These are phyloP conservation scores for Acestrorhynchus altus DNA, from an alignment of 2,797 vertebrate species.

Conservation along the genomic window DNA sequence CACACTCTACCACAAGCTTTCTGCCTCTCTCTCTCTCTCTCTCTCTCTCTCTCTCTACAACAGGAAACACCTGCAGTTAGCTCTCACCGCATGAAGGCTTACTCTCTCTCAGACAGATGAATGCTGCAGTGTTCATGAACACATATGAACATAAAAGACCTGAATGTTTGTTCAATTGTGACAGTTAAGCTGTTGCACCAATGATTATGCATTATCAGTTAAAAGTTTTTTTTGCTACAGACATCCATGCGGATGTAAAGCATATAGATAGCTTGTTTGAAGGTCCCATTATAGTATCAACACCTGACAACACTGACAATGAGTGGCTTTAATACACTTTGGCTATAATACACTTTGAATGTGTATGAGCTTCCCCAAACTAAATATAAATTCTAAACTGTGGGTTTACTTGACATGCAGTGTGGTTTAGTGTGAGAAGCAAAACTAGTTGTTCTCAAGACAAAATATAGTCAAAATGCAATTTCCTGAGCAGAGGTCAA, in stretches of 20 bases:
- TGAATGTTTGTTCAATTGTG: slow-evolving; percentile 43
- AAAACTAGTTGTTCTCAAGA: background rate
- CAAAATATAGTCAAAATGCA: background rate
- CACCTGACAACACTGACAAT: slow-evolving; percentile 14
- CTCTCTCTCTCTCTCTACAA: slow-evolving; percentile 58
- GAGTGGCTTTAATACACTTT: slow-evolving; percentile 2
- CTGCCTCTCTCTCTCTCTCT: slow-evolving; percentile 24
- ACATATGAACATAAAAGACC: slow-evolving; percentile 37
- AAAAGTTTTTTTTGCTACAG: slow-evolving; percentile 4
- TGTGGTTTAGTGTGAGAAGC: background rate
- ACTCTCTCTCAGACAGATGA: slow-evolving; percentile 51
- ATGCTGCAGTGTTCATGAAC: background rate
- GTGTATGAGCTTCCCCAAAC: background rate
- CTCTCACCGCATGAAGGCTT: slow-evolving; percentile 71
- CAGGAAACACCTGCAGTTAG: slow-evolving; percentile 81
- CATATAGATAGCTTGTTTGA: background rate
- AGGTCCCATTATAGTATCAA: background rate
- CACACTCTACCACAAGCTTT: slow-evolving; percentile 38
- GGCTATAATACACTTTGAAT: too few species aligned
- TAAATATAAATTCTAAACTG: background rate
- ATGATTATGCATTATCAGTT: slow-evolving; percentile 29
- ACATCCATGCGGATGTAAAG: slow-evolving; percentile 2
- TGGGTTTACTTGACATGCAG: background rate
- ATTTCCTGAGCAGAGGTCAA: background rate
- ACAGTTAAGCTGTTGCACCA: slow-evolving; percentile 42